These are phyloP conservation scores for Hypselothyrea guttata DNA, from an alignment of 2,888 invertebrate genomes.

Conservation along the genomic window DNA sequence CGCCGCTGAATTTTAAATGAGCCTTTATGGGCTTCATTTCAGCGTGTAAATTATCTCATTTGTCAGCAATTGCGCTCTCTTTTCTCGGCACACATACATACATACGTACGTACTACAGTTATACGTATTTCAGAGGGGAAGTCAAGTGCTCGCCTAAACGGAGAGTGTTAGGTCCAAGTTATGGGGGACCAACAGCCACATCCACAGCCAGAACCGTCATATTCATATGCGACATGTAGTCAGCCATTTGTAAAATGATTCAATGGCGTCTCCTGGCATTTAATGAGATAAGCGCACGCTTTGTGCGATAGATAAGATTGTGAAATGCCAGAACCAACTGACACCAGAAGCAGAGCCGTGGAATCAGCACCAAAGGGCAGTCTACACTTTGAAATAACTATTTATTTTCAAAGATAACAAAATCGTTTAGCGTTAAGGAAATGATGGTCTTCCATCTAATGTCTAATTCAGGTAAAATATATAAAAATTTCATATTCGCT, in stretches of 20 bases:
- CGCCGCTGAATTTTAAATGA: conserved; percentile 79
- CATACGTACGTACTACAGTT: neutral
- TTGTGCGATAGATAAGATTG: conserved; percentile 68
- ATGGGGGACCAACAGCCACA: conserved; percentile 1
- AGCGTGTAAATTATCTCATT: conserved; percentile 77
- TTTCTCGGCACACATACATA: too few relatives aligned
- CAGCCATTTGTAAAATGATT: conserved; percentile 75
- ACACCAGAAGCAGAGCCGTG: neutral
- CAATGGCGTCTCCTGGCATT: conserved; percentile 72
- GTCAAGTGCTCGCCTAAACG: conserved; percentile 61
- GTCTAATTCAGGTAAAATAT: too few relatives aligned
- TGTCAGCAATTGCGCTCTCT: conserved; percentile 74
- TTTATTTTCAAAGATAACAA: too few relatives aligned
- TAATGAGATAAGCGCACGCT: conserved; percentile 72
- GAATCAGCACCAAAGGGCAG: too few relatives aligned
- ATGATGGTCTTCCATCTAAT: too few relatives aligned
- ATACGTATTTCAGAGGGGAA: conserved; percentile 9
- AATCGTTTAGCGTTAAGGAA: too few relatives aligned
- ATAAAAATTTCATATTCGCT: too few relatives aligned
- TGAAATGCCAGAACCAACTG: conserved; percentile 28
- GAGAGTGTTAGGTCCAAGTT: conserved; percentile 30
- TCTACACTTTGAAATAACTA: too few relatives aligned
- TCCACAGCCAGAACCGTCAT: conserved; percentile 13
- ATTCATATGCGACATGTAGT: conserved; percentile 70
- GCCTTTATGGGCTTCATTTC: conserved; percentile 78